Base-by-base conservation (phyloP, 2,888 invertebrate species). In the Aethes cnicana region DNA sequence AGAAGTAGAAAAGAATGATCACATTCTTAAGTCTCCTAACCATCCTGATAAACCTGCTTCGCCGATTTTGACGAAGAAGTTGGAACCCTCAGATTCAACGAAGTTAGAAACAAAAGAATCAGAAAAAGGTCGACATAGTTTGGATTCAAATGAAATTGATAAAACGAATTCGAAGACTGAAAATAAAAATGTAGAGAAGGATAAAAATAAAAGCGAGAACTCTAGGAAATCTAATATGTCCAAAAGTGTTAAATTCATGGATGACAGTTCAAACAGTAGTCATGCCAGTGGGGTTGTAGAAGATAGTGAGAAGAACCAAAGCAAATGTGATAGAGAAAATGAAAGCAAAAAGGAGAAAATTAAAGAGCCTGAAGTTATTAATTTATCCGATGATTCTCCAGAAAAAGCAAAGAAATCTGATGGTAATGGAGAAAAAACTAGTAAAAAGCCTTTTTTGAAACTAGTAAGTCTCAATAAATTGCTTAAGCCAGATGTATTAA, bases 391-490 rank as follows among this genome's bases (percentile, higher is more conserved):
- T 8, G 21, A 18, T 21, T 7, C 5, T 17, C 5, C 7, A 21
- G 18, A 47, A 23, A 20, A 37, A 5, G 36, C 9, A 14, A 25
- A 54, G 14, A n/a, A 41, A 18, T 36, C 46, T 39, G 39, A 39
- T 9, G 47, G 52, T 9, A 18, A 21, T 46, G 35, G 46, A 4
- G 16, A 48, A 26, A 56, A 55, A 11, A 23, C 32, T 32, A 50
- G 58, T 5, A 35, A 52, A 17, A 81, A 69, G 57, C 77, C 82
- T 4, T 20, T 79, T 2, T 77, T 89, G 39, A 86, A 87, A 66
- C 86, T 86, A 81, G 82, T 89, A 6, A 84, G 73, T 62, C 66
- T 88, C 17, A 76, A 55, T 36, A 85, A 84, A 63, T 66, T 89
- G 58, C 65, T 87, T 1, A 85, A 80, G 64, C 78, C 82, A 32